Base-by-base conservation (phyloP, 1,140 invertebrate species). In the Rhyacophila brunnea region DNA sequence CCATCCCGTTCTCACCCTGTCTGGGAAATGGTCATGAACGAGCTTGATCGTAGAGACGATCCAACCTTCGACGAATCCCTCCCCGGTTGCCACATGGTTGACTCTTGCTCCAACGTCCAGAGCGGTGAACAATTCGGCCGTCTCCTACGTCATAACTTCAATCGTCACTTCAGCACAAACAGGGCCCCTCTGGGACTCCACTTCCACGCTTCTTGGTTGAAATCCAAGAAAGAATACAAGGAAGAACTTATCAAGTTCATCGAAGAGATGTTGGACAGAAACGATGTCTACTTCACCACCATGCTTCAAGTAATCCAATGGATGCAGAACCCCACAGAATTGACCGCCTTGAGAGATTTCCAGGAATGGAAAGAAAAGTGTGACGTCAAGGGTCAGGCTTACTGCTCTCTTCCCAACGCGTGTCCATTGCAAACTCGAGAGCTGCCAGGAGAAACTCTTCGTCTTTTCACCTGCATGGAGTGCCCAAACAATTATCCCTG, bases 11-110 rank as follows among this genome's bases (percentile, higher is more conserved):
- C 89, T 61, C 92, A 95, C 67, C 92, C 92, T 34, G 90, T 95
- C 36, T 96, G 93, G 93, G 93, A 96, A 78, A 95, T 96, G 85
- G 92, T 95, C 18, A 94, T 96, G 90, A 96, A 95, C 75, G 92
- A 95, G 73, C 74, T 96, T 63, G 92, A 96, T 78, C 85, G 92
- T 72, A 83, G 93, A 73, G 93, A 95, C 70, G 91, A 95, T 70
- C 91, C 92, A 2, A 90, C 89, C 0, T 93, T 94, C 70, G 92
- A 95, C 68, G 92, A 95, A 74, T 91, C 88, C 0, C 79, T 95
- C 36, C 91, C 92, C 28, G 92, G 90, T 85, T 96, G 92, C 80
- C 92, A 95, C 74, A 93, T 95, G 83, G 91, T 95, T 0, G 93
- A 95, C 71, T 95, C 92, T 6, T 96, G 94, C 76, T 92, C 92